Conservation (phyloP, 2,888 invertebrate species). For the Nomada lathburiana region DNA sequence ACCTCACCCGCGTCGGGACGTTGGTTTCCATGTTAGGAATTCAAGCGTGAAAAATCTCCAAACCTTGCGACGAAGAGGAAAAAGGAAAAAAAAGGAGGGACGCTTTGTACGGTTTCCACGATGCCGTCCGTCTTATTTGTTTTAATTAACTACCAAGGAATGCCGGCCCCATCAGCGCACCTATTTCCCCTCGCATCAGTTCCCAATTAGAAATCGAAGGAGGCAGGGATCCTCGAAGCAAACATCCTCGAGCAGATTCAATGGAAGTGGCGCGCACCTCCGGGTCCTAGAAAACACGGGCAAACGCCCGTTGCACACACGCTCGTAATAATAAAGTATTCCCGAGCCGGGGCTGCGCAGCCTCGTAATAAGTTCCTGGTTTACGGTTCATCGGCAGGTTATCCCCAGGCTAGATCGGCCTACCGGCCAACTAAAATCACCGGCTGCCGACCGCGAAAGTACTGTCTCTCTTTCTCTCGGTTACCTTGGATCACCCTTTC, state of each 20-base stretch:
- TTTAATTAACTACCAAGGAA: too few relatives aligned
- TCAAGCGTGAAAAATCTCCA: too few relatives aligned
- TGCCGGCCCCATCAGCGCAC: too few relatives aligned
- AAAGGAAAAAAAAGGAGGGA: too few relatives aligned
- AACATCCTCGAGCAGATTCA: background rate
- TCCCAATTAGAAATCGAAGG: background rate
- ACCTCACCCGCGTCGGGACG: too few relatives aligned
- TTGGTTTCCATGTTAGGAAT: too few relatives aligned
- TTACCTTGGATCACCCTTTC: slow-evolving; percentile 73
- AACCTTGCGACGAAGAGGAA: too few relatives aligned
- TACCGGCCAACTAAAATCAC: slow-evolving; percentile 68
- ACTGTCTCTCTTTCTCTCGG: slow-evolving; percentile 10
- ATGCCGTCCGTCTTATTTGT: too few relatives aligned
- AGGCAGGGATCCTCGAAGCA: background rate
- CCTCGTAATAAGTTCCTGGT: slow-evolving; percentile 81
- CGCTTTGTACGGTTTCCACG: too few relatives aligned
- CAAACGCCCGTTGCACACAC: slow-evolving; percentile 1
- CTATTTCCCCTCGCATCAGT: too few relatives aligned
- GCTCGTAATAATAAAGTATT: slow-evolving; percentile 69
- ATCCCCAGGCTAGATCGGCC: slow-evolving; percentile 72
- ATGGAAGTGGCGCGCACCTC: background rate
- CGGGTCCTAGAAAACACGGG: slow-evolving; percentile 29
- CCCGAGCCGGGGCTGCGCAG: slow-evolving; percentile 34
- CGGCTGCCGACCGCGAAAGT: slow-evolving; percentile 51
- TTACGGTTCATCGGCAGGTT: slow-evolving; percentile 80